phyloP scores from a whole-genome alignment of 2,888 invertebrate genomes.

The Micoletzkya japonica region DNA sequence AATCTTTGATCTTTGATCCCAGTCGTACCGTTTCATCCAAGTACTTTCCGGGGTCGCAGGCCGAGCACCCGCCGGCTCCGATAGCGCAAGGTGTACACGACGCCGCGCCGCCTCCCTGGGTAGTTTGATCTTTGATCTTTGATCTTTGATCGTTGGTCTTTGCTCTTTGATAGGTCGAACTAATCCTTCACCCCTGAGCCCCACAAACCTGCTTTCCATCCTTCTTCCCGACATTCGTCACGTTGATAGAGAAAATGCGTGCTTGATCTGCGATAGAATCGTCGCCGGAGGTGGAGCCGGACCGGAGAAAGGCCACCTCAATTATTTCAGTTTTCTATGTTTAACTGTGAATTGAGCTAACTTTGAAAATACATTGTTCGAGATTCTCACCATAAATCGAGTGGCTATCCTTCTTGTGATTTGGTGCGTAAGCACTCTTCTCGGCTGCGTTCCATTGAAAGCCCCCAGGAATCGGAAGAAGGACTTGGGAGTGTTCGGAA shows the following conservation, averaged over 20 bases:
- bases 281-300: conserved; percentile 43
- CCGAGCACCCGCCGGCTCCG: conserved; percentile 66
- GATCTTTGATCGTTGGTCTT: too few relatives aligned
- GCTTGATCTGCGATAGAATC: conserved; percentile 65
- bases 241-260: conserved; percentile 69
- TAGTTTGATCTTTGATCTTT: too few relatives aligned
- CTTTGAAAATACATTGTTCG: not conserved
- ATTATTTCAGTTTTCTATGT: not conserved
- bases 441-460: conserved; percentile 53
- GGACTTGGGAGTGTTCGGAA: conserved; percentile 10
- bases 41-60: conserved; percentile 69
- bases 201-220: conserved; percentile 8
- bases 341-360: not conserved
- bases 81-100: conserved; percentile 65
- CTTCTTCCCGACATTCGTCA: conserved; percentile 67
- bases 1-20: not conserved
- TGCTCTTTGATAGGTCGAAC: too few relatives aligned
- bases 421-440: conserved; percentile 46
- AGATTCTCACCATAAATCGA: conserved; percentile 38
- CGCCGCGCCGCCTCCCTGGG: conserved; percentile 68
- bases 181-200: too few relatives aligned
- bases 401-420: conserved; percentile 46
- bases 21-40: conserved; percentile 61
- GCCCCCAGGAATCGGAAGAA: conserved; percentile 53
- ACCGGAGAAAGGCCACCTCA: conserved; percentile 55